These are phyloP conservation scores for Odocoileus virginianus DNA, from an alignment of 2,113 vertebrate genomes.

Conservation along the genomic window DNA sequence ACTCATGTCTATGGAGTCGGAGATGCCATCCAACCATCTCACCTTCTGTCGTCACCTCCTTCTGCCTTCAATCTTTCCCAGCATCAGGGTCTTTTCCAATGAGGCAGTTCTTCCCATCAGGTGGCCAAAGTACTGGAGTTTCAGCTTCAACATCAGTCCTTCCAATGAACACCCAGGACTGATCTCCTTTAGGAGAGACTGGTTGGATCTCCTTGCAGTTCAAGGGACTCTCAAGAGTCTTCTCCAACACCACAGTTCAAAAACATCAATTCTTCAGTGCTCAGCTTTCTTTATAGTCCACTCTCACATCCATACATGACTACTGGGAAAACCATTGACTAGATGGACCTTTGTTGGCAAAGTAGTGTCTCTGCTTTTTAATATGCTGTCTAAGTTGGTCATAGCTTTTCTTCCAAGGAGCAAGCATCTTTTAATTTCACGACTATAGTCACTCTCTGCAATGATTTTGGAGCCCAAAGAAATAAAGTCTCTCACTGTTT, in stretches of 20 bases:
- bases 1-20: background rate
- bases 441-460: background rate
- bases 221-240: background rate
- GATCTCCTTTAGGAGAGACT: background rate
- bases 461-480: rapidly evolving
- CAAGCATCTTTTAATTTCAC: background rate
- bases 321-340: background rate
- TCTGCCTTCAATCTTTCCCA: background rate
- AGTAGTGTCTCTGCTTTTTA: background rate
- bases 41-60: background rate
- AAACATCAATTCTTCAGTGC: background rate
- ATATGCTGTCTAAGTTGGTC: background rate
- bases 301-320: background rate
- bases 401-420: background rate
- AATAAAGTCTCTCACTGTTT: background rate
- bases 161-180: background rate
- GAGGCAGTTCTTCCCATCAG: background rate
- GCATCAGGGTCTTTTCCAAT: background rate
- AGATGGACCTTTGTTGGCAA: background rate
- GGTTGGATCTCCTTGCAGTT: background rate
- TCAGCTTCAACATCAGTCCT: background rate
- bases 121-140: background rate
- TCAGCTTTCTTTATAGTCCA: background rate
- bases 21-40: background rate
- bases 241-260: background rate